These are phyloP conservation scores for Drosophila basisetae DNA, from an alignment of 2,888 invertebrate species.

Conservation along the genomic window DNA sequence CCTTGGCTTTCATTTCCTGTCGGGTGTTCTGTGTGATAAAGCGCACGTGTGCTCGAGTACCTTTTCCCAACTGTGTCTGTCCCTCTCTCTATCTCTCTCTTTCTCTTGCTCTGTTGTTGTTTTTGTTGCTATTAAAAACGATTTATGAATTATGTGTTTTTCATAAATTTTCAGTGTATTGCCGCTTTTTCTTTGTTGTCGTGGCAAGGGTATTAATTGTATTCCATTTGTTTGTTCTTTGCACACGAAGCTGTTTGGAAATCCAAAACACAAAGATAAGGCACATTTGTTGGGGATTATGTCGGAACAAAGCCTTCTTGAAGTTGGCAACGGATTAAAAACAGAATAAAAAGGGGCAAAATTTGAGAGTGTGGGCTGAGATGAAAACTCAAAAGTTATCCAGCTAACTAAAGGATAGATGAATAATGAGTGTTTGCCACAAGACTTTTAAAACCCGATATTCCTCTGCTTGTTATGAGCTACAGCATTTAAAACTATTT, in stretches of 20 bases:
- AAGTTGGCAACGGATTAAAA: slow-evolving; percentile 18
- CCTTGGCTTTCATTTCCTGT: slow-evolving; percentile 44
- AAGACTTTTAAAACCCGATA: neutral
- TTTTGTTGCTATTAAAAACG: slow-evolving; percentile 75
- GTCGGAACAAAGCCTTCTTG: slow-evolving; percentile 32
- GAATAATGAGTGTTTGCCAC: slow-evolving; percentile 1
- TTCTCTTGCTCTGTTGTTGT: slow-evolving; percentile 34
- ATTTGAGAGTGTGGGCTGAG: neutral
- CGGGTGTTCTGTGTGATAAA: slow-evolving; percentile 43
- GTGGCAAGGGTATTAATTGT: slow-evolving; percentile 54
- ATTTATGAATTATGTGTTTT: slow-evolving; percentile 78
- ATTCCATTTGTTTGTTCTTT: slow-evolving; percentile 29
- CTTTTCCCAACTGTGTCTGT: neutral
- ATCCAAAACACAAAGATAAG: slow-evolving; percentile 67
- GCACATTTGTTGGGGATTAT: slow-evolving; percentile 69
- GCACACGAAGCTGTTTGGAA: slow-evolving; percentile 34
- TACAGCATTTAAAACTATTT: neutral
- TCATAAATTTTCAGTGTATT: slow-evolving; percentile 46
- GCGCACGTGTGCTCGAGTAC: slow-evolving; percentile 66
- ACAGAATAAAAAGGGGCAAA: slow-evolving; percentile 11
- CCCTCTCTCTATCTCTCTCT: neutral
- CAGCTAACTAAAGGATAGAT: neutral
- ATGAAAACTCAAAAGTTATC: slow-evolving; percentile 7
- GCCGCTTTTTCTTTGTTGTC: slow-evolving; percentile 31
- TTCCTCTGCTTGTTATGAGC: neutral